Conservation (phyloP, 2,797 vertebrate species). For the Gymnothorax javanicus region DNA sequence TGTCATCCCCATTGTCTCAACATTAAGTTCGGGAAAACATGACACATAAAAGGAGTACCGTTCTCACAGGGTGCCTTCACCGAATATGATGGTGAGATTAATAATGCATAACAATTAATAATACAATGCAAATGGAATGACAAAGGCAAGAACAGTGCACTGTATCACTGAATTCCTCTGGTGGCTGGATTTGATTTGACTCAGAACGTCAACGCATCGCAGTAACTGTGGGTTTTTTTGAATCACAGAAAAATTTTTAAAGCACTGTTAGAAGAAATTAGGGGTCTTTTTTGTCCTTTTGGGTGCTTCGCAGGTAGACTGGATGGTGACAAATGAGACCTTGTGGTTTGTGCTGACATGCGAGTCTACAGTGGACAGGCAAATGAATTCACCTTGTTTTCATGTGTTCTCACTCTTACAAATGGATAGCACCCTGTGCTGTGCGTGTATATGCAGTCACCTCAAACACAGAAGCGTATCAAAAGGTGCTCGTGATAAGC, state of each 20-base stretch:
- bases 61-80: background rate
- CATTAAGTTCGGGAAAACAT: background rate
- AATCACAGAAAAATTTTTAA: background rate
- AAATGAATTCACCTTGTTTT: background rate
- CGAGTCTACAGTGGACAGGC: background rate
- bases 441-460: background rate
- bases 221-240: background rate
- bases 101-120: conserved; percentile 44
- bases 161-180: conserved; percentile 4
- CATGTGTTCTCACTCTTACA: background rate
- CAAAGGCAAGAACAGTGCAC: background rate
- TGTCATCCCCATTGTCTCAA: background rate
- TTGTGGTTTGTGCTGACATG: background rate
- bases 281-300: background rate
- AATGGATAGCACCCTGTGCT: background rate
- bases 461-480: background rate
- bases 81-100: background rate
- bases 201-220: background rate
- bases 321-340: background rate
- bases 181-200: background rate
- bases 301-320: background rate
- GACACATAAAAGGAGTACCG: background rate
- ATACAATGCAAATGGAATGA: conserved; percentile 32
- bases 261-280: background rate
- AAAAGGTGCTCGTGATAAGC: background rate